phyloP scores from a whole-genome alignment of 2,797 vertebrate genomes.

The Discoglossus pictus region DNA sequence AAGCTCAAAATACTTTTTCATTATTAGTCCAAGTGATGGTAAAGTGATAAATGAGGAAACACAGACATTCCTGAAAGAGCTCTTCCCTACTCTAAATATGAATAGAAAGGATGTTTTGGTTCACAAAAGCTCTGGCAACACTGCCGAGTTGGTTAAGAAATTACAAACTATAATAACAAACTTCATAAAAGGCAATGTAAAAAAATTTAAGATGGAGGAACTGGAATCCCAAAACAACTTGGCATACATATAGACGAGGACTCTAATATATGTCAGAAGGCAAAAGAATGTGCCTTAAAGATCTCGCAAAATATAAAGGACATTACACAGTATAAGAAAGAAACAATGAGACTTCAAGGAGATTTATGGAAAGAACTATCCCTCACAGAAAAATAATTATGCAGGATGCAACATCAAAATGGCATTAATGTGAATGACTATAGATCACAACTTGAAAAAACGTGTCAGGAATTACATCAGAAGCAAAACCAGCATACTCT shows the following conservation, averaged over 20 bases:
- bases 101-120: conserved; percentile 59
- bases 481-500: neutral
- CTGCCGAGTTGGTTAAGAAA: conserved; percentile 53
- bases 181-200: conserved; percentile 56
- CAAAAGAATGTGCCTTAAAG: conserved; percentile 58
- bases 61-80: conserved; percentile 46
- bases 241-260: conserved; percentile 74
- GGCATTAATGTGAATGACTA: conserved; percentile 50
- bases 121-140: conserved; percentile 57
- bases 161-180: conserved; percentile 47
- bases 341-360: conserved; percentile 75
- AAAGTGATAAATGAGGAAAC: conserved; percentile 54
- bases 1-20: conserved; percentile 57
- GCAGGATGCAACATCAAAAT: conserved; percentile 58
- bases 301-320: conserved; percentile 63
- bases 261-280: conserved; percentile 62
- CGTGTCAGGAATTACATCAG: neutral
- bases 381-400: conserved; percentile 69
- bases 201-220: conserved; percentile 66
- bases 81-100: conserved; percentile 52
- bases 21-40: conserved; percentile 54
- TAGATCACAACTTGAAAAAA: too few relatives aligned
- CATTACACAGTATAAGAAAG: conserved; percentile 56
- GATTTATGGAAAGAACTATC: conserved; percentile 65
- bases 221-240: conserved; percentile 59